A percentile compares a stretch with the other conserved stretches of the same genome.
These are phyloP conservation scores for Prenolepis imparis DNA, from an alignment of 2,888 invertebrate genomes.

Conservation along the genomic window DNA sequence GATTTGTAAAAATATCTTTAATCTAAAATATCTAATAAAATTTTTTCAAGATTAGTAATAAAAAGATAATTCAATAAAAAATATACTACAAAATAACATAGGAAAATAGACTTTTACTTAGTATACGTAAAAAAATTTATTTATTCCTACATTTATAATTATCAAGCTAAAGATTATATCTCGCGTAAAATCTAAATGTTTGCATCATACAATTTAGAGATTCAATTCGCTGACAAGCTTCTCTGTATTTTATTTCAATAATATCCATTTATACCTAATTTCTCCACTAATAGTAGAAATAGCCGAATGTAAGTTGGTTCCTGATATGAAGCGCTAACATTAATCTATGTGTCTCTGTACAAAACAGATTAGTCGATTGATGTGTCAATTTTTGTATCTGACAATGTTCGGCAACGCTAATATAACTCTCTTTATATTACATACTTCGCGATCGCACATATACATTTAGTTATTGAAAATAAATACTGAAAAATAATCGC, in stretches of 20 bases:
- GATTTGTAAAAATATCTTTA: not conserved
- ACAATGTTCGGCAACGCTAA: not conserved
- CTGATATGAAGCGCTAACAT: not conserved
- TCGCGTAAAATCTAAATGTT: not conserved
- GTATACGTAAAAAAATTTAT: conserved; percentile 33
- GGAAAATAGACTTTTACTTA: not conserved
- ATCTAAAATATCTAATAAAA: not conserved
- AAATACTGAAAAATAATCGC: conserved; percentile 56
- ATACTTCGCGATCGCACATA: not conserved
- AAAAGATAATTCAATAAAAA: not conserved
- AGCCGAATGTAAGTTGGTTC: not conserved
- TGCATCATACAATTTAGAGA: conserved; percentile 6
- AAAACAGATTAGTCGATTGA: not conserved
- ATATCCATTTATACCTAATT: not conserved
- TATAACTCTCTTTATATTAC: conserved; percentile 8
- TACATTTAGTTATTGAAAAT: conserved; percentile 40
- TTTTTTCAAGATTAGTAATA: not conserved
- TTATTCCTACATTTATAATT: conserved; percentile 29
- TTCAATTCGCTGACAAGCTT: not conserved
- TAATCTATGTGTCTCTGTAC: not conserved
- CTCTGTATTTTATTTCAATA: conserved; percentile 20
- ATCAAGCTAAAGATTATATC: not conserved
- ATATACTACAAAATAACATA: not conserved
- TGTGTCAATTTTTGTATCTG: conserved; percentile 6
- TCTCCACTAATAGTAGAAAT: not conserved